Percentiles rank a stretch among this genome's conserved stretches.
phyloP scores from a whole-genome alignment of 2,113 vertebrate genomes.

The Leucoraja erinaceus region DNA sequence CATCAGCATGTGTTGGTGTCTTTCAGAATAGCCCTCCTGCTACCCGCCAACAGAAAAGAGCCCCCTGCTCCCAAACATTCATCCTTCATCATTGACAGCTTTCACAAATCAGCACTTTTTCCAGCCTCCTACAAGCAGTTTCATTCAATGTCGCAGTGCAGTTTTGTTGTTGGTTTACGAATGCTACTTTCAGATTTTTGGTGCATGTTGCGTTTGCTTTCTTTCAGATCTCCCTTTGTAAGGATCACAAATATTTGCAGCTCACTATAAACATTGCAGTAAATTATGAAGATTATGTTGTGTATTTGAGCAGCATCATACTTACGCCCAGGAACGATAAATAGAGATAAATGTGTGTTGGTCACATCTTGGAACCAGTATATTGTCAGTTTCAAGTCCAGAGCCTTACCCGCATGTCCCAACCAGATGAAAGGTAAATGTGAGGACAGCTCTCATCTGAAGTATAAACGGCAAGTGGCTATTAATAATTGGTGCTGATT shows the following conservation, averaged over 20 bases:
- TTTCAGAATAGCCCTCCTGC: slow-evolving; percentile 45
- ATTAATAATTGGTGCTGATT: neutral
- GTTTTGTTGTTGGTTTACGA: neutral
- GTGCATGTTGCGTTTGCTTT: neutral
- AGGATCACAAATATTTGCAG: neutral
- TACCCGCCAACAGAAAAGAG: slow-evolving; percentile 45
- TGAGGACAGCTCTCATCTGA: neutral
- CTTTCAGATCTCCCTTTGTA: neutral
- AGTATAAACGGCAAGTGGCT: neutral
- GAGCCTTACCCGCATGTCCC: neutral
- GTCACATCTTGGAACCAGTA: neutral
- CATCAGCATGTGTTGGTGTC: slow-evolving; percentile 48
- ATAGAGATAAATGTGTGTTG: neutral
- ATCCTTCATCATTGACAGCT: slow-evolving; percentile 58
- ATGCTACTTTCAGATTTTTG: neutral
- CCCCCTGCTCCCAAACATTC: slow-evolving; percentile 46
- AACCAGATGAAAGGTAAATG: neutral
- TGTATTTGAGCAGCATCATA: neutral
- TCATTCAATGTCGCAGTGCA: neutral
- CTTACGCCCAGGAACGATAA: neutral
- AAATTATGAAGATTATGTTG: neutral
- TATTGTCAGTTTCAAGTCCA: neutral
- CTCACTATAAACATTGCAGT: neutral
- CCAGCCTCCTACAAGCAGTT: slow-evolving; percentile 45
- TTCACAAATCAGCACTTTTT: slow-evolving; percentile 50